Percentiles rank a stretch among this genome's conserved stretches.
Evolutionary conservation across 1,140 invertebrate species (phyloP).

Genomic region (Telenomus remus): DNA sequence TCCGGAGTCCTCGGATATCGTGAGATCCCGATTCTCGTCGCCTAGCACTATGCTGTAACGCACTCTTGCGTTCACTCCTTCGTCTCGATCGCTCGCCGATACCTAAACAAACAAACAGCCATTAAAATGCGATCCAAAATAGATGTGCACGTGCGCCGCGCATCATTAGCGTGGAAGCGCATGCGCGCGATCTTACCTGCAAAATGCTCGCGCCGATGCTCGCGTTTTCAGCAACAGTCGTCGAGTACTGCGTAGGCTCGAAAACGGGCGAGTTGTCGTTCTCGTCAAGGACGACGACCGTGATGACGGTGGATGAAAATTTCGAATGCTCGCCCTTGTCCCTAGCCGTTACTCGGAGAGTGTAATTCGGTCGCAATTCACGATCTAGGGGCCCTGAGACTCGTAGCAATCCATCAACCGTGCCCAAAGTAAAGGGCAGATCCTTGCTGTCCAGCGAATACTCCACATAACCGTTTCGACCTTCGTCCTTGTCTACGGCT

Average conservation of each 20-base stretch:
- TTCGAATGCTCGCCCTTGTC: conserved; percentile 91
- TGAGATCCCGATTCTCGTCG: conserved; percentile 92
- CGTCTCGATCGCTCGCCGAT: conserved; percentile 93
- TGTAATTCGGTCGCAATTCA: conserved; percentile 88
- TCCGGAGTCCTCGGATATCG: conserved; percentile 92
- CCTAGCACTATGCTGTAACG: conserved; percentile 90
- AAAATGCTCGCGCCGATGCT: conserved; percentile 92
- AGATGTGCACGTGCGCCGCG: no score
- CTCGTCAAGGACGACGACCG: conserved; percentile 88
- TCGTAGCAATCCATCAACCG: conserved; percentile 89
- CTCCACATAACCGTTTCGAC: conserved; percentile 93
- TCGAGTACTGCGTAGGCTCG: conserved; percentile 90
- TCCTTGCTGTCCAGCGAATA: conserved; percentile 82
- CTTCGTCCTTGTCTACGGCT: conserved; percentile 94
- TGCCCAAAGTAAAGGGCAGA: conserved; percentile 88
- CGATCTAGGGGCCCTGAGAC: conserved; percentile 89
- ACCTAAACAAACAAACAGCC: conserved; percentile 75
- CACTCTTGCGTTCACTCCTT: conserved; percentile 90
- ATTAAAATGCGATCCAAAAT: no score
- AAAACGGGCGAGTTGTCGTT: conserved; percentile 97
- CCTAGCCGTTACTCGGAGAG: conserved; percentile 86
- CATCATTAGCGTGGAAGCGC: no score
- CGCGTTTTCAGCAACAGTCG: conserved; percentile 93
- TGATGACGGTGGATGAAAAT: conserved; percentile 81
- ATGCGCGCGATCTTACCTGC: conserved; percentile 81